A percentile compares a stretch with the other conserved stretches of the same genome.
These are phyloP conservation scores for Anhinga anhinga DNA, from an alignment of 2,113 vertebrate species.

Conservation along the genomic window DNA sequence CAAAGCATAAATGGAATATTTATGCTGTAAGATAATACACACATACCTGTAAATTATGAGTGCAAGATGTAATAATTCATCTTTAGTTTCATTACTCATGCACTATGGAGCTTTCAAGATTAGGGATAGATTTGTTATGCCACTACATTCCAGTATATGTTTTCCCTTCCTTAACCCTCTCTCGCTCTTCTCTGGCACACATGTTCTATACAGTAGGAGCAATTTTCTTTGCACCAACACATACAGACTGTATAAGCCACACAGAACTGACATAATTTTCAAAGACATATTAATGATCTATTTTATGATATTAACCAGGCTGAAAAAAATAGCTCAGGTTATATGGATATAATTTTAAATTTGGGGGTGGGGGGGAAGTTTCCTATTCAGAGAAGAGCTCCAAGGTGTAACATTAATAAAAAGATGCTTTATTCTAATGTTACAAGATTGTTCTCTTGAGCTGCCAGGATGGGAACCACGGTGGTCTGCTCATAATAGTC, in stretches of 20 bases:
- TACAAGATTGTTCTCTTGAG: conserved; percentile 13
- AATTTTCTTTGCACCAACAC: background rate
- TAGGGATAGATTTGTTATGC: conserved; percentile 59
- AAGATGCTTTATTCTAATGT: background rate
- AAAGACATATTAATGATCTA: conserved; percentile 24
- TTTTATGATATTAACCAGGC: conserved; percentile 20
- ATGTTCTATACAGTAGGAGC: background rate
- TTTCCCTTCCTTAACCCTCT: conserved; percentile 34
- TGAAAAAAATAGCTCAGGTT: conserved; percentile 1
- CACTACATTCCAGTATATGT: conserved; percentile 29
- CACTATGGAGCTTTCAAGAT: conserved; percentile 43
- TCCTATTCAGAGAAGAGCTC: conserved; percentile 21
- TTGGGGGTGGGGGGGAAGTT: background rate
- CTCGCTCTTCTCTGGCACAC: background rate
- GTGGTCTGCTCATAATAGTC: background rate
- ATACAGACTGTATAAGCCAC: background rate
- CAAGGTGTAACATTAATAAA: conserved; percentile 30
- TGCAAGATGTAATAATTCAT: conserved; percentile 48
- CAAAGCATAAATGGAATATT: conserved; percentile 62
- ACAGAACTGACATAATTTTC: background rate
- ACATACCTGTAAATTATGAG: conserved; percentile 61
- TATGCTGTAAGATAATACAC: conserved; percentile 64
- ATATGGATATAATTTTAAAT: background rate
- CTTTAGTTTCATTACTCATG: conserved; percentile 59
- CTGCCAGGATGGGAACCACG: background rate